Base-by-base conservation (phyloP, 2,888 invertebrate species). In the Ectemnius lituratus region DNA sequence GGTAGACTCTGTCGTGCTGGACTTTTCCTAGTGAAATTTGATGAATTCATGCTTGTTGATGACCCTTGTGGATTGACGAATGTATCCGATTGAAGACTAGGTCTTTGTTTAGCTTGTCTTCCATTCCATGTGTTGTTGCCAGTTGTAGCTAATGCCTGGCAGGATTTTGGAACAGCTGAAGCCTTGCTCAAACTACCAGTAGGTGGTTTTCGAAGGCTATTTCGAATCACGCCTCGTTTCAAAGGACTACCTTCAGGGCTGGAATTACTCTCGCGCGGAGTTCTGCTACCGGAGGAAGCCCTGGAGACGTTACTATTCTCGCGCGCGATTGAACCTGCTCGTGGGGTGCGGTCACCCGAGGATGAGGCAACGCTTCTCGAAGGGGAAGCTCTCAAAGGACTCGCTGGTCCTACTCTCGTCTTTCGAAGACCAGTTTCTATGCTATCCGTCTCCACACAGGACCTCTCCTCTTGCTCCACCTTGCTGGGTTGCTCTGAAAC, bases 41-140 rank as follows among this genome's bases (percentile, higher is more conserved):
- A 80, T 8, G 90, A 56, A 85, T 84, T 84, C 91, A 88, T 76
- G 87, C 90, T n/a, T 82, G 88, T 61, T 1, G 74, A 23, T 2
- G 87, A 68, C 1, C 84, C 71, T 23, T 80, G 81, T 0, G 88
- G 88, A 57, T 74, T 85, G n/a, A 84, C 92, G 64, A 95, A 96
- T 0, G 95, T 95, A 78, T 95, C 95, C 28, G 93, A 91, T 1
- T 93, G 94, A 71, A 94, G 87, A 1, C 92, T 91, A 0, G 93
- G 92, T 3, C 94, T 82, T 20, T 89, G 87, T 46, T 80, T 84
- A 0, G 83, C 67, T 69, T 89, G 91, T 49, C 96, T 92, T 0
- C 96, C 96, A 76, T 94, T 94, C 96, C 96, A 96, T 0, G 96
- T 96, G 82, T 95, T 95, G 68, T 94, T 93, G 1, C 93, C 87